These are phyloP conservation scores for Sclerodermus sp. DNA, from an alignment of 2,888 invertebrate genomes.

Conservation along the genomic window DNA sequence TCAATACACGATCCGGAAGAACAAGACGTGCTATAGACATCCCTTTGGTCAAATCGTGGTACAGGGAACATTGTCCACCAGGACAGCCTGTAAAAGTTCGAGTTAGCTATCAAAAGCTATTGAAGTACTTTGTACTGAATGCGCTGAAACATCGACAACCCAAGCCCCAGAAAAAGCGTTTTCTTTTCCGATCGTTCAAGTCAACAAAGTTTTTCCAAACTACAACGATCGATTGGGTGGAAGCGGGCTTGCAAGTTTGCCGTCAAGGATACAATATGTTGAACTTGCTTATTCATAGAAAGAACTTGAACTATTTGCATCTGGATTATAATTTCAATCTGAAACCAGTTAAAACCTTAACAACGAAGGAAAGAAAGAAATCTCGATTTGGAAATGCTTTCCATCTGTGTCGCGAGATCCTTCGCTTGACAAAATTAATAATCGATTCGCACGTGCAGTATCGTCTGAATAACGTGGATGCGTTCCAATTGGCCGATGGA, in stretches of 20 bases:
- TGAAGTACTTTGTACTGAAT: constrained; percentile 98
- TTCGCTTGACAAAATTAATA: constrained; percentile 96
- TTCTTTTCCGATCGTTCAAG: constrained; percentile 98
- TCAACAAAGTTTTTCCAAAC: constrained; percentile 99
- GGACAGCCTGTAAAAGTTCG: constrained; percentile 98
- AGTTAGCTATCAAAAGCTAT: constrained; percentile 97
- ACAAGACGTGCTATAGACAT: constrained; percentile 94
- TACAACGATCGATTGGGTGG: constrained; percentile 99
- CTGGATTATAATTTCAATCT: constrained; percentile 99
- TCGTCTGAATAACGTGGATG: constrained; percentile 98
- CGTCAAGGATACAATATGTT: constrained; percentile 99
- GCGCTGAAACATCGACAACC: constrained; percentile 96
- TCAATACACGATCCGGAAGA: constrained; percentile 92
- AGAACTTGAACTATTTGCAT: constrained; percentile 98
- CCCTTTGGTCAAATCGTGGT: constrained; percentile 97
- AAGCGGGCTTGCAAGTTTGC: constrained; percentile 97
- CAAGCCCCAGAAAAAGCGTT: constrained; percentile 98
- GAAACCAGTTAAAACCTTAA: constrained; percentile 98
- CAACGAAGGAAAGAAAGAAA: constrained; percentile 99
- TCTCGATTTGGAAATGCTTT: constrained; percentile 97
- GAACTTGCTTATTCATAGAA: constrained; percentile 96
- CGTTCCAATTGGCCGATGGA: constrained; percentile 97
- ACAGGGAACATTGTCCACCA: constrained; percentile 90
- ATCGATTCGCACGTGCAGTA: constrained; percentile 99
- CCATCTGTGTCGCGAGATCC: constrained; percentile 97